Conservation (phyloP, 2,797 vertebrate genomes). For the Onychomys leucogaster region DNA sequence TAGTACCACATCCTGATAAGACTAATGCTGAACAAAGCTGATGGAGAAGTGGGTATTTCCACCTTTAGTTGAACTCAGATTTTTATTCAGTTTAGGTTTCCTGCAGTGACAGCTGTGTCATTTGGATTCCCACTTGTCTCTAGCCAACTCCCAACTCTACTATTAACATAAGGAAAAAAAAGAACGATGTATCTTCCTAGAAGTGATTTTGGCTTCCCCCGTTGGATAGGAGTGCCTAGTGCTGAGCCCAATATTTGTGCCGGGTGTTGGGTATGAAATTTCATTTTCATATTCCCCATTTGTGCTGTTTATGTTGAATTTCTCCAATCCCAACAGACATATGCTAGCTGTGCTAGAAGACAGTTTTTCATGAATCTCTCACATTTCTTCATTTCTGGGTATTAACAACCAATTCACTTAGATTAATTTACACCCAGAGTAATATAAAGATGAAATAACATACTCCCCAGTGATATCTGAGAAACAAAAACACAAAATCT, state of each 20-base stretch:
- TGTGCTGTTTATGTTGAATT: not conserved
- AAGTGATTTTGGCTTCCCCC: not conserved
- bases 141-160: not conserved
- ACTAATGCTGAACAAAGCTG: not conserved
- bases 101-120: not conserved
- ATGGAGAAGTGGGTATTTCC: not conserved
- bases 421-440: not conserved
- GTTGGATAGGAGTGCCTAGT: not conserved
- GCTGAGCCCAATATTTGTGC: not conserved
- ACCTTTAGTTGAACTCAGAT: constrained; percentile 16
- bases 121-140: not conserved
- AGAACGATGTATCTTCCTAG: not conserved
- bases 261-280: not conserved
- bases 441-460: not conserved
- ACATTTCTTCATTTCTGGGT: not conserved
- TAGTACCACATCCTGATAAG: not conserved
- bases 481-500: not conserved
- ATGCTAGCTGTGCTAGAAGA: not conserved
- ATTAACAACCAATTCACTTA: constrained; percentile 1
- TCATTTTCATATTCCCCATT: not conserved
- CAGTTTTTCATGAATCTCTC: not conserved
- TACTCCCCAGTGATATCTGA: not conserved
- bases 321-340: not conserved
- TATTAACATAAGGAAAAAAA: not conserved
- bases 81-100: not conserved